These are phyloP conservation scores for Antheraea yamamai DNA, from an alignment of 2,888 invertebrate species.

Conservation along the genomic window DNA sequence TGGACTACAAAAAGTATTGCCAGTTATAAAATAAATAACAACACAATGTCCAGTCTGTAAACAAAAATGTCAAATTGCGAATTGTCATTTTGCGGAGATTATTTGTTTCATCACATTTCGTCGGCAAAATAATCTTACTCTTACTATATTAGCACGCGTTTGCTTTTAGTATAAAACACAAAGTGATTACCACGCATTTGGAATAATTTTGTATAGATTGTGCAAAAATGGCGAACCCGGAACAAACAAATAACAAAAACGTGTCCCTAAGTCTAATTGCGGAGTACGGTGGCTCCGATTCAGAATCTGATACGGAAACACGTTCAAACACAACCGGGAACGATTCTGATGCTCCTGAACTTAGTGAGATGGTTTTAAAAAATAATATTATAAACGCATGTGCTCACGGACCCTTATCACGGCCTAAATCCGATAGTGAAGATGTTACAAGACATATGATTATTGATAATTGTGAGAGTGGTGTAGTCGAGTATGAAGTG, in stretches of 20 bases:
- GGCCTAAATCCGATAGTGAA: conserved; percentile 52
- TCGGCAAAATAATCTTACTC: conserved; percentile 35
- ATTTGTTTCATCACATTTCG: conserved; percentile 34
- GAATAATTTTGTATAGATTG: conserved; percentile 38
- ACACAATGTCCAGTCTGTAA: conserved; percentile 23
- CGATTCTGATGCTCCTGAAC: conserved; percentile 66
- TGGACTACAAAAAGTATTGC: neutral
- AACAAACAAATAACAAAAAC: conserved; percentile 72
- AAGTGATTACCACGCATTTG: conserved; percentile 22
- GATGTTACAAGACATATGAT: conserved; percentile 72
- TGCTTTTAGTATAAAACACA: neutral
- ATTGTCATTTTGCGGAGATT: conserved; percentile 40
- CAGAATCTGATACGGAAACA: conserved; percentile 67
- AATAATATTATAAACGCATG: conserved; percentile 79
- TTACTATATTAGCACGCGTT: neutral
- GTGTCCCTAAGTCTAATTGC: conserved; percentile 74
- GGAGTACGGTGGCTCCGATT: conserved; percentile 73
- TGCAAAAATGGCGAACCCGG: conserved; percentile 70
- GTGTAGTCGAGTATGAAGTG: conserved; percentile 72
- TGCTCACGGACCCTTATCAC: conserved; percentile 71
- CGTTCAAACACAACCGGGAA: conserved; percentile 56
- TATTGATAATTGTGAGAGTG: conserved; percentile 70
- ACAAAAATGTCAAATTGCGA: conserved; percentile 30
- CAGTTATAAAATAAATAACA: neutral
- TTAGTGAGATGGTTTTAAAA: conserved; percentile 77